Conservation (phyloP, 1,140 invertebrate species). For the Ips typographus region DNA sequence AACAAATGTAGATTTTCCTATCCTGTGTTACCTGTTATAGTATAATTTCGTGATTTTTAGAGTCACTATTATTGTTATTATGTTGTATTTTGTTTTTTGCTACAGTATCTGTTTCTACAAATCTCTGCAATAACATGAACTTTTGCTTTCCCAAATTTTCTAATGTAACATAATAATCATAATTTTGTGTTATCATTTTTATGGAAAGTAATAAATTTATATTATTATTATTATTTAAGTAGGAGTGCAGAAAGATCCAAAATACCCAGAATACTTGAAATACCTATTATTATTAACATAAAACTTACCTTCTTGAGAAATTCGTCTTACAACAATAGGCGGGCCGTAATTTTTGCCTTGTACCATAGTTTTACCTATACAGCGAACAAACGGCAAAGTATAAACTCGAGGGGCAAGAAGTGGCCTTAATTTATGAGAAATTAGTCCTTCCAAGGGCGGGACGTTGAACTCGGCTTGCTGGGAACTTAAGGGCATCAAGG, state of each 20-base stretch:
- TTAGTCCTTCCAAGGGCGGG: slow-evolving; percentile 53
- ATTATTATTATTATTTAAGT: too few relatives aligned
- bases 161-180: too few relatives aligned
- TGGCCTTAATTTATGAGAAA: slow-evolving; percentile 57
- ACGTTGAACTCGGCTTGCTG: slow-evolving; percentile 51
- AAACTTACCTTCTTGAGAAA: slow-evolving; percentile 57
- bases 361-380: slow-evolving; percentile 67
- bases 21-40: too few relatives aligned
- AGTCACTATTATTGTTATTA: too few relatives aligned
- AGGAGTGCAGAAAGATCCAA: not conserved
- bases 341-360: slow-evolving; percentile 70
- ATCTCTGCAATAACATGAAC: too few relatives aligned
- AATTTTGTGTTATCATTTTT: too few relatives aligned
- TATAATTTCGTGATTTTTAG: too few relatives aligned
- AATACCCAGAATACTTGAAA: slow-evolving; percentile 1
- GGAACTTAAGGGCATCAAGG: slow-evolving; percentile 59
- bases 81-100: too few relatives aligned
- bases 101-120: too few relatives aligned
- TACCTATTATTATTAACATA: not conserved
- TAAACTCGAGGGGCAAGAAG: slow-evolving; percentile 63
- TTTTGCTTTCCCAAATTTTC: too few relatives aligned
- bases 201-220: too few relatives aligned
- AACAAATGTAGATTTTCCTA: too few relatives aligned
- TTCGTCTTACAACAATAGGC: slow-evolving; percentile 64
- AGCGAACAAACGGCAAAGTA: slow-evolving; percentile 65